Percentiles rank a stretch among this genome's conserved stretches.
These are phyloP conservation scores for Calameuta pallipes DNA, from an alignment of 2,888 invertebrate species.

Conservation along the genomic window DNA sequence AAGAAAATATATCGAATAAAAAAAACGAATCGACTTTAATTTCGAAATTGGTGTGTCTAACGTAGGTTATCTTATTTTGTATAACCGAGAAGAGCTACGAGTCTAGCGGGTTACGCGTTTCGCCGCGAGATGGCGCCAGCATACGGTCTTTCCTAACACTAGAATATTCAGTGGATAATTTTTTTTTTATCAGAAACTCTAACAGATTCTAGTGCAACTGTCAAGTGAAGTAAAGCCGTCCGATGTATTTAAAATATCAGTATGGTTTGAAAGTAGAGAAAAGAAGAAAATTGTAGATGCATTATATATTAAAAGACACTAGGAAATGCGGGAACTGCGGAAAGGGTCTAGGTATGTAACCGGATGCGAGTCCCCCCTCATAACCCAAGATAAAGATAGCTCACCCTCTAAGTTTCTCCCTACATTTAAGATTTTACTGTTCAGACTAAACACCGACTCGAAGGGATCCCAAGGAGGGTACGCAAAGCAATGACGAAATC, in stretches of 20 bases:
- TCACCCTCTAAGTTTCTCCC: slow-evolving; percentile 25
- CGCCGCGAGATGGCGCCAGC: not conserved
- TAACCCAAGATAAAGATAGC: slow-evolving; percentile 35
- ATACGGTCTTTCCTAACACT: not conserved
- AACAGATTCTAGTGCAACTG: not conserved
- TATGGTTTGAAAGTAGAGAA: not conserved
- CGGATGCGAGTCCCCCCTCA: slow-evolving; percentile 29
- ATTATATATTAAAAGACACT: not conserved
- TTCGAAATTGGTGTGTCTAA: too few relatives aligned
- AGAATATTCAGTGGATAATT: not conserved
- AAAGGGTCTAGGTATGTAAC: slow-evolving; percentile 12
- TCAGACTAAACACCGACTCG: not conserved
- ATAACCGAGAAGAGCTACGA: not conserved
- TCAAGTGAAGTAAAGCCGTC: not conserved
- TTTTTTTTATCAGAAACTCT: not conserved
- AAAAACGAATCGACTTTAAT: too few relatives aligned
- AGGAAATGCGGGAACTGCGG: not conserved
- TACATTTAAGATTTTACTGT: not conserved
- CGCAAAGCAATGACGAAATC: not conserved
- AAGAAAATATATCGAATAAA: too few relatives aligned
- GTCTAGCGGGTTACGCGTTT: not conserved
- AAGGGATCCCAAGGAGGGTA: not conserved
- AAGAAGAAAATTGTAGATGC: not conserved
- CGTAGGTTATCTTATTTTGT: not conserved
- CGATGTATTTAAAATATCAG: not conserved